phyloP scores from a whole-genome alignment of 2,888 invertebrate species.

The Ctenicera cuprea region DNA sequence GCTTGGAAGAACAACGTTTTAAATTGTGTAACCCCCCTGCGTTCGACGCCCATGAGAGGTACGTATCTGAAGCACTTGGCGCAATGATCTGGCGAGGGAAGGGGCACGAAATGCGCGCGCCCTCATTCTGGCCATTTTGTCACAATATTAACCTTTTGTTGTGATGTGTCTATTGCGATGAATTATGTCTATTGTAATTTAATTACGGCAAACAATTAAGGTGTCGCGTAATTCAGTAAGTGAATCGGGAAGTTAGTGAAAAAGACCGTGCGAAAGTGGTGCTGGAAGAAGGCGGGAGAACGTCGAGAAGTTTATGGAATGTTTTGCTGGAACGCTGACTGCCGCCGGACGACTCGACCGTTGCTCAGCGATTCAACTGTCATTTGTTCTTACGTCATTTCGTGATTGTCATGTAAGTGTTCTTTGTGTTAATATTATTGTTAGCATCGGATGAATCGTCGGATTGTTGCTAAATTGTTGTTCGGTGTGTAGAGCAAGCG shows the following conservation, averaged over 20 bases:
- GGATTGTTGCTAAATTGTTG: constrained; percentile 57
- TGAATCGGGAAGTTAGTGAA: constrained; percentile 10
- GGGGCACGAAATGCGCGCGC: constrained; percentile 65
- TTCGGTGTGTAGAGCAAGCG: constrained; percentile 57
- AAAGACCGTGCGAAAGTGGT: neutral
- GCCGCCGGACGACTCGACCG: constrained; percentile 65
- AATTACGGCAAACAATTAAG: constrained; percentile 61
- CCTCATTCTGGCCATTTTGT: constrained; percentile 71
- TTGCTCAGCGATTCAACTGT: constrained; percentile 60
- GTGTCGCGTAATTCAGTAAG: constrained; percentile 34
- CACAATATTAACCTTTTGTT: constrained; percentile 73
- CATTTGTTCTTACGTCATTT: constrained; percentile 62
- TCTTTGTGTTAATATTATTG: constrained; percentile 60
- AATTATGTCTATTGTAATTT: constrained; percentile 68
- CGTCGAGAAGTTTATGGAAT: constrained; percentile 59
- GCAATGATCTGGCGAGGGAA: constrained; percentile 35
- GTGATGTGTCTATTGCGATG: constrained; percentile 70
- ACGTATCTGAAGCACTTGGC: constrained; percentile 27
- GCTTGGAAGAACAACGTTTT: too few species aligned
- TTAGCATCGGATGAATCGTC: constrained; percentile 53
- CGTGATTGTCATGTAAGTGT: constrained; percentile 61
- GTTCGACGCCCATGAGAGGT: constrained; percentile 19
- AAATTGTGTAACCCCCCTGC: neutral
- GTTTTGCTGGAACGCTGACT: constrained; percentile 59
- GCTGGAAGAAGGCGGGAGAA: constrained; percentile 45